Evolutionary conservation across 1,140 invertebrate genomes (phyloP).

Genomic region (Orius insidiosus): DNA sequence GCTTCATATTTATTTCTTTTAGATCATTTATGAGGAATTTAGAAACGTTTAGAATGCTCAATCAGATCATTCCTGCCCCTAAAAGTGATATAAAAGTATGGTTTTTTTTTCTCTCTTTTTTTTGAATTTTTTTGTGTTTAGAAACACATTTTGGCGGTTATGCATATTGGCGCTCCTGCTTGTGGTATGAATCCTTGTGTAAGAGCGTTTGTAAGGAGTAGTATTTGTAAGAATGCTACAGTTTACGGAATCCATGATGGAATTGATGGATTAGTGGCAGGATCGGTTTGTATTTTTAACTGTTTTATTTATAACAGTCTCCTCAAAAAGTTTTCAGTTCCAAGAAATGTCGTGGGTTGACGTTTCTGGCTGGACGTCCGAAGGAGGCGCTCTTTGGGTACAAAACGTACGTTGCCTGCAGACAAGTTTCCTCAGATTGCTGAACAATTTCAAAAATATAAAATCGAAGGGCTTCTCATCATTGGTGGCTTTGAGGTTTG

Average conservation of each 20-base stretch:
- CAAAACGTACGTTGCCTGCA: constrained; percentile 75
- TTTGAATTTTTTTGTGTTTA: constrained; percentile 17
- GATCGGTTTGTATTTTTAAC: constrained; percentile 43
- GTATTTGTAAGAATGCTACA: constrained; percentile 78
- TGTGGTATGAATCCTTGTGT: constrained; percentile 98
- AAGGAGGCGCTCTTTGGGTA: constrained; percentile 93
- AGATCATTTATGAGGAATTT: constrained; percentile 86
- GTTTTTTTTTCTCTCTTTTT: no score
- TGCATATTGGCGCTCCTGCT: constrained; percentile 95
- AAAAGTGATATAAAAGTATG: constrained; percentile 23
- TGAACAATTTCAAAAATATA: constrained; percentile 64
- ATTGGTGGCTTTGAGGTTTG: constrained; percentile 92
- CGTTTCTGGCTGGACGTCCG: constrained; percentile 93
- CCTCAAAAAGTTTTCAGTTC: constrained; percentile 27
- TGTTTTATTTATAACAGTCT: constrained; percentile 2
- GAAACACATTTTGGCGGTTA: constrained; percentile 80
- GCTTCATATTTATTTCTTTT: no score
- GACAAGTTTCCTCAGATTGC: constrained; percentile 60
- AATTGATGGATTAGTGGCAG: constrained; percentile 80
- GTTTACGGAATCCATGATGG: constrained; percentile 92
- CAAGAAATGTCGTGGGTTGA: constrained; percentile 55
- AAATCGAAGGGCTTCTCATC: constrained; percentile 83
- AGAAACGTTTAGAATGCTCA: constrained; percentile 88
- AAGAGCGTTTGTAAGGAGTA: constrained; percentile 88
- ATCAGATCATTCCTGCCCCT: constrained; percentile 79